Evolutionary conservation across 2,113 vertebrate species (phyloP).

Genomic region (Rhodinocichla rosea): DNA sequence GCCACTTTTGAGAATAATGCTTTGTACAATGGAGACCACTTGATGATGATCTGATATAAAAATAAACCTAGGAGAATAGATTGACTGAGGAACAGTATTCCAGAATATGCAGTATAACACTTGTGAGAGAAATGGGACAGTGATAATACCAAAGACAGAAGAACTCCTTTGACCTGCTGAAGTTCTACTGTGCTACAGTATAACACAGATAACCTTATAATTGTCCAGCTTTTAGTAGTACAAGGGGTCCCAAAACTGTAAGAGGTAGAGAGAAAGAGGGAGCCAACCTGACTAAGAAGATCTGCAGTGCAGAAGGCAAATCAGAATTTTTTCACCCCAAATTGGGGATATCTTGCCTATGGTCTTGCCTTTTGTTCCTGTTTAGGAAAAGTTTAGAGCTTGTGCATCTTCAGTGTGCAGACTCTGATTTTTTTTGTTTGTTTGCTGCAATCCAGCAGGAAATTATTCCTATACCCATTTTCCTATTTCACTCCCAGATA

Average conservation of each 20-base stretch:
- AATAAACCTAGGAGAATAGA: conserved; percentile 35
- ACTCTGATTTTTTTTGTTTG: background rate
- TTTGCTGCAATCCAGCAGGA: background rate
- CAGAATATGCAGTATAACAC: background rate
- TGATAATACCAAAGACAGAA: background rate
- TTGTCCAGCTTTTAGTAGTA: background rate
- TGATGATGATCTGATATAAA: conserved; percentile 31
- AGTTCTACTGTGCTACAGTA: background rate
- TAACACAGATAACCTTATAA: background rate
- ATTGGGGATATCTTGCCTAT: accelerated
- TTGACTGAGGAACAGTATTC: background rate
- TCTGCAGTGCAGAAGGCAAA: background rate
- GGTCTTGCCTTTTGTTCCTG: background rate
- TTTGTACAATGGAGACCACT: conserved; percentile 8
- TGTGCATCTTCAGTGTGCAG: background rate
- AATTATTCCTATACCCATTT: background rate
- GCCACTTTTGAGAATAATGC: background rate
- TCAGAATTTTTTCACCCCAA: background rate
- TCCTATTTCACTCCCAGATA: background rate
- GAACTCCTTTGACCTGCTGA: background rate
- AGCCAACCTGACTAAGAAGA: background rate
- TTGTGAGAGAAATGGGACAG: background rate
- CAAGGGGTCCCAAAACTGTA: background rate
- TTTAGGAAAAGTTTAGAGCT: background rate
- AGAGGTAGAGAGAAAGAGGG: background rate